Evolutionary conservation across 2,113 vertebrate species (phyloP).

Genomic region (Platichthys stellatus): DNA sequence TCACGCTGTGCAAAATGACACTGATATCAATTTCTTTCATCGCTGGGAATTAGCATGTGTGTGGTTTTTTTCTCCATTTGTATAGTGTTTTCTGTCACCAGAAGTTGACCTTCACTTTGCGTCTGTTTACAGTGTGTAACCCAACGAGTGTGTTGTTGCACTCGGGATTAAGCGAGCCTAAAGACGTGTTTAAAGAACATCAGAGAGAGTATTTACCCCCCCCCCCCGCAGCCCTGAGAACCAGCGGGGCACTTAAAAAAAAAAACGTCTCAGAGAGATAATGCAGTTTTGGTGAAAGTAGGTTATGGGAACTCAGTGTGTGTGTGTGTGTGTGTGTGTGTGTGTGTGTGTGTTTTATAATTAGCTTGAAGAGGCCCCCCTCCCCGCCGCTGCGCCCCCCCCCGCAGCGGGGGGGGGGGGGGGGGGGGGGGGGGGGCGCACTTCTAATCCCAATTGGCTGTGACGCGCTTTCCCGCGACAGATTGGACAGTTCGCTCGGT

Average conservation of each 20-base stretch:
- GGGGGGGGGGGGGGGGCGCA: no score
- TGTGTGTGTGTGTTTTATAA: constrained; percentile 39
- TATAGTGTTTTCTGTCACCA: constrained; percentile 1
- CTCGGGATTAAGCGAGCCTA: constrained; percentile 24
- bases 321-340: no score
- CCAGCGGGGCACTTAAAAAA: not conserved
- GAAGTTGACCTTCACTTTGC: constrained; percentile 26
- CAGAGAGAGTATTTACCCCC: constrained; percentile 11
- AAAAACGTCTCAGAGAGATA: not conserved
- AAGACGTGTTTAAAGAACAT: constrained; percentile 32
- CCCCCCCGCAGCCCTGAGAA: constrained; percentile 20
- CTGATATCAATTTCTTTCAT: constrained; percentile 3
- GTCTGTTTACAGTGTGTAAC: constrained; percentile 16
- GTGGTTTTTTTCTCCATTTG: not conserved
- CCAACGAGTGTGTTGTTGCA: constrained; percentile 7
- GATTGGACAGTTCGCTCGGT: constrained; percentile 34
- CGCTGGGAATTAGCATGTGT: not conserved
- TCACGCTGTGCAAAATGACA: constrained; percentile 29
- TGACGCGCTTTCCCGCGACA: constrained; percentile 37
- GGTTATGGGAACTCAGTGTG: constrained; percentile 41
- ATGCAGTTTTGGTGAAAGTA: constrained; percentile 39
- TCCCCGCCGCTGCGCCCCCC: no score
- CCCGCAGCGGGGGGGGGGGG: no score
- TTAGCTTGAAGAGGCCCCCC: constrained; percentile 33
- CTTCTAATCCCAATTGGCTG: constrained; percentile 62